Conservation (phyloP, 1,140 invertebrate species). For the Diorhabda sublineata region DNA sequence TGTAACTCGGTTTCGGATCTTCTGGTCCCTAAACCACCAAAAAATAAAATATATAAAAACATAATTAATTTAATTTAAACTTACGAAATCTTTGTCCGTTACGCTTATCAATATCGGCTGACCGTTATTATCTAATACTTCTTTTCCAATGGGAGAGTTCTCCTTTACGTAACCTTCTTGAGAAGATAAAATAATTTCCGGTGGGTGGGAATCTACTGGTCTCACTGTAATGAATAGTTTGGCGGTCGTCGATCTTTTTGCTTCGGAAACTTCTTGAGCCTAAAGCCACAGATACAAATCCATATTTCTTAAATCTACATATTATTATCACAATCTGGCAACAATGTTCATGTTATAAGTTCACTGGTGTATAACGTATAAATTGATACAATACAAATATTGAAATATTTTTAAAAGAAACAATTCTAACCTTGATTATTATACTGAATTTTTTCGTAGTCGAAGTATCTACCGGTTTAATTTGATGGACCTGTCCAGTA, state of each 20-base stretch:
- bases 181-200: constrained; percentile 66
- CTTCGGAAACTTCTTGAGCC: constrained; percentile 78
- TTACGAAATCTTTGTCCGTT: constrained; percentile 78
- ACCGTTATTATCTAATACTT: constrained; percentile 64
- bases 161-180: constrained; percentile 78
- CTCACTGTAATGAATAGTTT: constrained; percentile 77
- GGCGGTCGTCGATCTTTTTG: constrained; percentile 72
- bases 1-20: constrained; percentile 70
- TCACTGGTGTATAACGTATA: no score
- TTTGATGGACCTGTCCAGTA: constrained; percentile 75
- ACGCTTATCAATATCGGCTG: constrained; percentile 69
- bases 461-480: constrained; percentile 72
- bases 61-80: constrained; percentile 33
- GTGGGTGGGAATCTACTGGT: constrained; percentile 80
- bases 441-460: constrained; percentile 60
- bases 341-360: no score
- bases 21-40: constrained; percentile 54
- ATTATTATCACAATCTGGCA: no score
- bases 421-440: constrained; percentile 61
- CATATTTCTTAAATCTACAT: no score
- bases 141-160: constrained; percentile 78
- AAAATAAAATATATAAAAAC: not conserved
- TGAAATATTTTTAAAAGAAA: not conserved
- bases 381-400: no score
- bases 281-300: constrained; percentile 33